phyloP scores from a whole-genome alignment of 2,113 vertebrate species.

The Willisornis vidua region DNA sequence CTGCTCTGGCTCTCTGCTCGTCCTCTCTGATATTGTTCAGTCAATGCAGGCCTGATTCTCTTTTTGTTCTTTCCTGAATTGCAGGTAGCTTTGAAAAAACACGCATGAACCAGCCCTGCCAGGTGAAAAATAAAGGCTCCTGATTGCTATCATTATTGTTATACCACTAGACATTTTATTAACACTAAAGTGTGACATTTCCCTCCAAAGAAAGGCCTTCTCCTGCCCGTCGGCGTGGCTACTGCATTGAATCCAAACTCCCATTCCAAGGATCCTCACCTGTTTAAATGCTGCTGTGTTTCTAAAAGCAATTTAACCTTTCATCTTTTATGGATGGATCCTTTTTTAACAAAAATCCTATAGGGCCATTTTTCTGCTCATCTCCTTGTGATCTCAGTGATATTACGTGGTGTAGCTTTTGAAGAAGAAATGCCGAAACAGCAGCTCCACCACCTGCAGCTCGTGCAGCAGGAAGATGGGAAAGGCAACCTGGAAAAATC shows the following conservation, averaged over 20 bases:
- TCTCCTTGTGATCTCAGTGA: slow-evolving; percentile 68
- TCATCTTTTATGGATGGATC: slow-evolving; percentile 71
- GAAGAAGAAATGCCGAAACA: slow-evolving; percentile 72
- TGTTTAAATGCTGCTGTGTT: slow-evolving; percentile 67
- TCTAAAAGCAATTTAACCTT: slow-evolving; percentile 71
- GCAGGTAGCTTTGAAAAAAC: slow-evolving; percentile 67
- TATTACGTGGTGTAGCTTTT: slow-evolving; percentile 69
- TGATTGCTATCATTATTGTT: slow-evolving; percentile 64
- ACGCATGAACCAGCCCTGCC: slow-evolving; percentile 47
- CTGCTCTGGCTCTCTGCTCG: slow-evolving; percentile 7
- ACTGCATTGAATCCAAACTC: slow-evolving; percentile 69
- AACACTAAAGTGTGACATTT: slow-evolving; percentile 64
- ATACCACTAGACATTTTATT: slow-evolving; percentile 61
- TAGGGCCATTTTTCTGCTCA: slow-evolving; percentile 68
- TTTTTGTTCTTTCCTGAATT: slow-evolving; percentile 65
- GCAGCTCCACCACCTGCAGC: slow-evolving; percentile 68
- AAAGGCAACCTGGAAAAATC: slow-evolving; percentile 69
- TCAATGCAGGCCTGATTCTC: slow-evolving; percentile 42
- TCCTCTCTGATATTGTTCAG: slow-evolving; percentile 53
- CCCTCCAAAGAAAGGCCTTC: slow-evolving; percentile 65
- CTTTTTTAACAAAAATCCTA: slow-evolving; percentile 70
- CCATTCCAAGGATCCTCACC: slow-evolving; percentile 55
- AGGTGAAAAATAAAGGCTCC: slow-evolving; percentile 67
- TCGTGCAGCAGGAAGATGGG: slow-evolving; percentile 55
- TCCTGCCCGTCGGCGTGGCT: slow-evolving; percentile 61